phyloP scores from a whole-genome alignment of 2,888 invertebrate genomes.

The Sericinus montela region DNA sequence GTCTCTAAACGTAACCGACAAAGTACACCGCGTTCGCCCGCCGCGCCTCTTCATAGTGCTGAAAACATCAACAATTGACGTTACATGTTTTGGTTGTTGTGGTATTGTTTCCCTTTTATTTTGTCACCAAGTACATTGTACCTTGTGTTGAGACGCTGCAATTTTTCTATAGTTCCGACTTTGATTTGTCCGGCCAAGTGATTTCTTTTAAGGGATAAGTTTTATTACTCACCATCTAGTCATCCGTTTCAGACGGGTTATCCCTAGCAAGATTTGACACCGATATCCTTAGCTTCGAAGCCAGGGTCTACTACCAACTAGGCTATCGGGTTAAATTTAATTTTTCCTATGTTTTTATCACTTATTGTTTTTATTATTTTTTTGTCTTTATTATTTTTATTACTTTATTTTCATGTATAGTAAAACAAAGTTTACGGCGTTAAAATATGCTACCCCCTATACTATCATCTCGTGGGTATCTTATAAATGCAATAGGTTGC shows the following conservation, averaged over 20 bases:
- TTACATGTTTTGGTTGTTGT: constrained; percentile 65
- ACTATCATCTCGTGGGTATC: no score
- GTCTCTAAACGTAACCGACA: constrained; percentile 45
- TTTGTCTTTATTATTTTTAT: no score
- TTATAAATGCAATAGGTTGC: no score
- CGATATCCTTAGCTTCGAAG: no score
- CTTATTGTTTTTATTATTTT: no score
- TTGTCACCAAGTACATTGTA: constrained; percentile 55
- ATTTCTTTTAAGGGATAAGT: not conserved
- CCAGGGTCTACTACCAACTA: no score
- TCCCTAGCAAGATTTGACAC: no score
- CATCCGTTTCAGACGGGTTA: not conserved
- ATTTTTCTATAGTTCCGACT: constrained; percentile 16
- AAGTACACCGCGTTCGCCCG: constrained; percentile 53
- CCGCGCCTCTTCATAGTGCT: constrained; percentile 61
- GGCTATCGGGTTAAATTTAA: no score
- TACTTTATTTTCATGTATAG: no score
- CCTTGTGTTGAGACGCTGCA: constrained; percentile 30
- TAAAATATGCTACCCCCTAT: no score
- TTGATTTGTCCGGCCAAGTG: constrained; percentile 1
- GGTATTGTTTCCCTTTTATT: constrained; percentile 45
- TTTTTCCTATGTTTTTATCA: no score
- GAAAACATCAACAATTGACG: constrained; percentile 65
- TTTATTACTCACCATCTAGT: not conserved
- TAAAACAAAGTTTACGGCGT: no score